Conservation (phyloP, 2,888 invertebrate genomes). For the Erebia ligea region DNA sequence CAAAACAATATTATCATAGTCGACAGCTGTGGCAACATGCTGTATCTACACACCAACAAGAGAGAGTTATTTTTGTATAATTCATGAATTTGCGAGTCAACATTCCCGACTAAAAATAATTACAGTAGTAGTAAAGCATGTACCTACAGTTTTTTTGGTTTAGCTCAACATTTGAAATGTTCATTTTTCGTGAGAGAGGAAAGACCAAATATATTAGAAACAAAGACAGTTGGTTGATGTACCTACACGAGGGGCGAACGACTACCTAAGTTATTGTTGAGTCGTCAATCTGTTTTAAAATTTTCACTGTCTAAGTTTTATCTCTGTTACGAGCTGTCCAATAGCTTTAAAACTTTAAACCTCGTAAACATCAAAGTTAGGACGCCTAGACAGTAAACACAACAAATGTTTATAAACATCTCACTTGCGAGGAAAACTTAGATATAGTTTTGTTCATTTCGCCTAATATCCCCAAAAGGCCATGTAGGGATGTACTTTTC, state of each 20-base stretch:
- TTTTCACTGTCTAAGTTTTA: too few relatives aligned
- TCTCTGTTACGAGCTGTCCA: too few relatives aligned
- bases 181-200: neutral
- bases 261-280: too few relatives aligned
- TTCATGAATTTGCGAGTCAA: conserved; percentile 8
- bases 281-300: too few relatives aligned
- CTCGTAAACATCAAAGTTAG: neutral
- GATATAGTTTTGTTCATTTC: conserved; percentile 17
- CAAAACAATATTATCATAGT: neutral
- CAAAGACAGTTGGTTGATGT: too few relatives aligned
- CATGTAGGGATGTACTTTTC: conserved; percentile 29
- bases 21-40: neutral
- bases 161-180: neutral
- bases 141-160: too few relatives aligned
- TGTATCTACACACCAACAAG: neutral
- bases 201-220: too few relatives aligned
- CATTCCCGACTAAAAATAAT: conserved; percentile 3
- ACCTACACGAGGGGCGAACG: too few relatives aligned
- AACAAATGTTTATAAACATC: neutral
- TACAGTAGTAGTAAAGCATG: neutral
- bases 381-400: neutral
- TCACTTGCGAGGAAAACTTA: conserved; percentile 4
- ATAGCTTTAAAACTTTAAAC: conserved; percentile 1
- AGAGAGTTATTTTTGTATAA: conserved; percentile 8
- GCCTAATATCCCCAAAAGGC: conserved; percentile 41